phyloP scores from a whole-genome alignment of 2,888 invertebrate genomes.

The Synergus umbraculus region DNA sequence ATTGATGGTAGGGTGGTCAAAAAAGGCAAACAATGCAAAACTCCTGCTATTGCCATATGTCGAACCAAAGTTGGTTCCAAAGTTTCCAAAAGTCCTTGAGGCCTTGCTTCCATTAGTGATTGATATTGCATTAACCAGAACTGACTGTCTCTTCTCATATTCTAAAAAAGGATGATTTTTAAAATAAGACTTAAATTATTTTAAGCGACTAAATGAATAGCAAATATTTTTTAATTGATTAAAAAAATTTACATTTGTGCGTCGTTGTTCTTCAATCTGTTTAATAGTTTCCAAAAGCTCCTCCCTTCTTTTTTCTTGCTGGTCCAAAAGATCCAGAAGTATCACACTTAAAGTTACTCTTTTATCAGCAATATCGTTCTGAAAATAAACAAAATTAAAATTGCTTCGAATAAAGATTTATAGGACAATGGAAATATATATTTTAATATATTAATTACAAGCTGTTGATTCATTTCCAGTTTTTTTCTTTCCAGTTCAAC shows the following conservation, averaged over 20 bases:
- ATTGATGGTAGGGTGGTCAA: constrained; percentile 79
- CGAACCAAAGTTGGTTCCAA: constrained; percentile 85
- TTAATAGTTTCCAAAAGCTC: constrained; percentile 84
- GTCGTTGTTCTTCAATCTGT: constrained; percentile 83
- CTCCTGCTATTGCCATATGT: constrained; percentile 85
- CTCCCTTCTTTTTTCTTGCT: constrained; percentile 83
- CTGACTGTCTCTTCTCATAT: constrained; percentile 69
- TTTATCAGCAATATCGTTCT: constrained; percentile 85
- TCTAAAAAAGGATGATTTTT: constrained; percentile 51
- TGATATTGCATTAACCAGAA: constrained; percentile 92
- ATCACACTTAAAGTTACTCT: constrained; percentile 83
- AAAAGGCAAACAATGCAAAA: constrained; percentile 87
- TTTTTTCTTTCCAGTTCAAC: constrained; percentile 86
- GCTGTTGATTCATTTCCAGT: constrained; percentile 83
- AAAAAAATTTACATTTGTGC: constrained; percentile 63
- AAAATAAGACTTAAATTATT: neutral
- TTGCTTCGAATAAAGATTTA: neutral
- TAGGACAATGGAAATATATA: neutral
- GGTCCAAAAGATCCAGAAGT: constrained; percentile 84
- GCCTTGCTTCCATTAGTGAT: constrained; percentile 86
- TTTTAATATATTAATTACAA: constrained; percentile 77
- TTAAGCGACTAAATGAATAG: neutral
- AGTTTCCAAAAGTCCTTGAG: constrained; percentile 82
- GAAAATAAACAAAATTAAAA: constrained; percentile 55
- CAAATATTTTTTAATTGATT: constrained; percentile 5